Evolutionary conservation across 2,888 invertebrate genomes (phyloP).

Genomic region (Dendrolimus houi): DNA sequence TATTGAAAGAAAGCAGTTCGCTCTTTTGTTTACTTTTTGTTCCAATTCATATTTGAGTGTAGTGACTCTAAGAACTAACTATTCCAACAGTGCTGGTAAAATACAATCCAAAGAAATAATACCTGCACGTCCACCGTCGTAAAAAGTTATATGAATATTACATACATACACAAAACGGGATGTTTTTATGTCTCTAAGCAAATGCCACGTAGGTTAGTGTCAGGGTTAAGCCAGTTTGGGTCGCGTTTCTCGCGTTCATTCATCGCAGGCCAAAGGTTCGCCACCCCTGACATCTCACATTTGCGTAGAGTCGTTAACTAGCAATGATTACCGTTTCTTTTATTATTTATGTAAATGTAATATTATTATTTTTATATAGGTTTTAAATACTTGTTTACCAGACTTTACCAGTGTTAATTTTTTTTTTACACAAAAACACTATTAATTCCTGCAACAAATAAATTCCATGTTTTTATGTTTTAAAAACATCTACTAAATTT

Average conservation of each 20-base stretch:
- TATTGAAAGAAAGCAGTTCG: no score
- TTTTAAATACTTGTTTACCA: no score
- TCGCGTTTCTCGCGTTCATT: conserved; percentile 38
- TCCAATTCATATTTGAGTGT: no score
- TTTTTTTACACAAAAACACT: no score
- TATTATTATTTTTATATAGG: background rate
- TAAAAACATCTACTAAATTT: no score
- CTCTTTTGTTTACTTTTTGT: no score
- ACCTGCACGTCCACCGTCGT: background rate
- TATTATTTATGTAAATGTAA: background rate
- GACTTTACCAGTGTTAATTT: no score
- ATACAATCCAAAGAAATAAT: no score
- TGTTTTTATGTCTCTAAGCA: background rate
- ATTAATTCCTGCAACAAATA: no score
- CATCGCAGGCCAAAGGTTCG: conserved; percentile 46
- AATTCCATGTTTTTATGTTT: no score
- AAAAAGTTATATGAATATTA: background rate
- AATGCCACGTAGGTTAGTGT: conserved; percentile 7
- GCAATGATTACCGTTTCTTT: conserved; percentile 19
- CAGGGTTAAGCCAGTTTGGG: conserved; percentile 39
- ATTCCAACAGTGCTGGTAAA: no score
- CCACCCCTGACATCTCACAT: conserved; percentile 49
- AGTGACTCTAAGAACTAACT: no score
- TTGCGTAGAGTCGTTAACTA: conserved; percentile 14
- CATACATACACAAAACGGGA: background rate